Conservation (phyloP, 2,113 vertebrate species). For the Siniperca knerii region DNA sequence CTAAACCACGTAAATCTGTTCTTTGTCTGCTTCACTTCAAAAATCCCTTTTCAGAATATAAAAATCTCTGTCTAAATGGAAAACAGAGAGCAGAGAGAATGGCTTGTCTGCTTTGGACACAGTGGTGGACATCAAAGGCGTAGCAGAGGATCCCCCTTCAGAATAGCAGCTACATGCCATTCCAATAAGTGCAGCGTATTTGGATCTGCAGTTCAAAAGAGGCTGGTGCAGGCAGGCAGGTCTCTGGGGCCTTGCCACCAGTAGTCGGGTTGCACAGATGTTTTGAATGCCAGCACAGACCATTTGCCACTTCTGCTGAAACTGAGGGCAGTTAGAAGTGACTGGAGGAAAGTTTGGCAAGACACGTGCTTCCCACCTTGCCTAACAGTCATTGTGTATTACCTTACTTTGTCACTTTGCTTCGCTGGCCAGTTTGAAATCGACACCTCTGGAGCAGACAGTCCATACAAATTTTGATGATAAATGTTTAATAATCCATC, state of each 20-base stretch:
- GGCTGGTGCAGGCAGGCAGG: slow-evolving; percentile 71
- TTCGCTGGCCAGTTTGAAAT: slow-evolving; percentile 7
- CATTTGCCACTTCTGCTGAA: slow-evolving; percentile 74
- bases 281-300: slow-evolving; percentile 76
- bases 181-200: slow-evolving; percentile 80
- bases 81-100: slow-evolving; percentile 72
- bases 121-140: slow-evolving; percentile 80
- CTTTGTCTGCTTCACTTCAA: slow-evolving; percentile 73
- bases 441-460: background rate
- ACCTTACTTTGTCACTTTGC: background rate
- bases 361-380: slow-evolving; percentile 69
- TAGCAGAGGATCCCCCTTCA: slow-evolving; percentile 78
- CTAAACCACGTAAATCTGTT: slow-evolving; percentile 72
- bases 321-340: slow-evolving; percentile 58
- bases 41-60: slow-evolving; percentile 61
- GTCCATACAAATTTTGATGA: background rate
- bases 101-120: slow-evolving; percentile 75
- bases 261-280: slow-evolving; percentile 79
- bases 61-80: slow-evolving; percentile 71
- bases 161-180: slow-evolving; percentile 83
- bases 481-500: background rate
- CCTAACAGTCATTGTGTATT: slow-evolving; percentile 16
- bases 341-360: slow-evolving; percentile 47
- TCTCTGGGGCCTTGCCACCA: slow-evolving; percentile 74
- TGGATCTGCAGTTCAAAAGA: slow-evolving; percentile 83